Conservation (phyloP, 2,797 vertebrate genomes). For the Phoxinus dragarum region DNA sequence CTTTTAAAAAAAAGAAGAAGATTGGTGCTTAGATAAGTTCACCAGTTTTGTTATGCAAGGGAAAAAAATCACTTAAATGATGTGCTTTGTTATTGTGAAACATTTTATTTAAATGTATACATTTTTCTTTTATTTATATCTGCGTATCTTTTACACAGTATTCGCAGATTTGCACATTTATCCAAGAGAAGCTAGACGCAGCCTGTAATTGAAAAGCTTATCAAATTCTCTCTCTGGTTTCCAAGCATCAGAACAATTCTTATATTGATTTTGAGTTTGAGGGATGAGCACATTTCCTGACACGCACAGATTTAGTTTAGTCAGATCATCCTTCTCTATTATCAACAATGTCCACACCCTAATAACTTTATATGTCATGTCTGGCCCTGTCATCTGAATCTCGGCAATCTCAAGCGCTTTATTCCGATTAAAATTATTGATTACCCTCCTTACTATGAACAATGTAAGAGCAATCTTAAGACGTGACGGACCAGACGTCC, state of each 20-base stretch:
- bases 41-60: background rate
- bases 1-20: background rate
- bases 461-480: constrained; percentile 34
- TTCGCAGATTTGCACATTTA: background rate
- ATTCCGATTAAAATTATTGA: constrained; percentile 50
- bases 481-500: background rate
- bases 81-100: background rate
- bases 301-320: constrained; percentile 63
- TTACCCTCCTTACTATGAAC: constrained; percentile 15
- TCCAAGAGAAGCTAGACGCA: background rate
- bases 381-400: constrained; percentile 28
- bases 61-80: background rate
- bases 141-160: background rate
- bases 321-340: constrained; percentile 77
- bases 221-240: constrained; percentile 55
- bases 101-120: background rate
- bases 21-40: too few relatives aligned
- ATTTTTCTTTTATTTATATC: background rate
- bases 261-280: constrained; percentile 81
- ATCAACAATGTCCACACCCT: constrained; percentile 73
- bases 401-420: background rate
- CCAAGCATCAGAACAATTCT: constrained; percentile 61
- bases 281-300: constrained; percentile 60
- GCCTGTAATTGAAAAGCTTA: constrained; percentile 12
- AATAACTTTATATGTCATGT: constrained; percentile 73